Conservation (phyloP, 1,140 invertebrate species). For the Leptonema lineaticorne region DNA sequence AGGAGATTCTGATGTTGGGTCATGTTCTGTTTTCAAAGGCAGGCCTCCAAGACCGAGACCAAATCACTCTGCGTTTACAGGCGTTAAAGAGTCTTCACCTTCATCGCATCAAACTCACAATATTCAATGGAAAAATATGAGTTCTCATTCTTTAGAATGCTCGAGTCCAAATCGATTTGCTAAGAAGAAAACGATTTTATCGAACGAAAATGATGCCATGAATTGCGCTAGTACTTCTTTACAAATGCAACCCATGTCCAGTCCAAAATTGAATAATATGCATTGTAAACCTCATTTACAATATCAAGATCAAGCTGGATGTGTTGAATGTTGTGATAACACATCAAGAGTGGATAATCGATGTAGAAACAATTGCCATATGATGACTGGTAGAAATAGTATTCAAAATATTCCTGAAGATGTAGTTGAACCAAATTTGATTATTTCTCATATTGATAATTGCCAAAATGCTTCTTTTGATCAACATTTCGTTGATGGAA, state of each 20-base stretch:
- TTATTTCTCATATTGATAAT: constrained; percentile 9
- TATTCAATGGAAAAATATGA: constrained; percentile 9
- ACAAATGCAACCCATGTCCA: neutral
- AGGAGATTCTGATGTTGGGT: constrained; percentile 51
- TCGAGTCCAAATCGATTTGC: constrained; percentile 6
- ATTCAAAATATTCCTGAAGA: constrained; percentile 3
- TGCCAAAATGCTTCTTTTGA: constrained; percentile 3
- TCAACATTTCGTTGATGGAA: constrained; percentile 6
- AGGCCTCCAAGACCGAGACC: constrained; percentile 26
- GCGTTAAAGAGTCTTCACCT: neutral
- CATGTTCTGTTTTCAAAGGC: constrained; percentile 44
- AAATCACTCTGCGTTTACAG: constrained; percentile 4
- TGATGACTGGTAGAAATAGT: neutral
- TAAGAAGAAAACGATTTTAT: constrained; percentile 9
- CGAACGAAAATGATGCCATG: neutral
- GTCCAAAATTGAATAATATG: constrained; percentile 9
- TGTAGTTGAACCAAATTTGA: neutral
- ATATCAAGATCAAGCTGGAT: constrained; percentile 18
- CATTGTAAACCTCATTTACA: neutral
- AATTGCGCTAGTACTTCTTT: neutral
- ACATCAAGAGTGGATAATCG: neutral
- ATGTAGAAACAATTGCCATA: neutral
- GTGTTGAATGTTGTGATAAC: constrained; percentile 4
- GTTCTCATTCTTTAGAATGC: neutral
- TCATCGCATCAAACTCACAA: neutral